A percentile compares a stretch with the other conserved stretches of the same genome.
phyloP scores from a whole-genome alignment of 2,113 vertebrate genomes.

The Nycticorax nycticorax region DNA sequence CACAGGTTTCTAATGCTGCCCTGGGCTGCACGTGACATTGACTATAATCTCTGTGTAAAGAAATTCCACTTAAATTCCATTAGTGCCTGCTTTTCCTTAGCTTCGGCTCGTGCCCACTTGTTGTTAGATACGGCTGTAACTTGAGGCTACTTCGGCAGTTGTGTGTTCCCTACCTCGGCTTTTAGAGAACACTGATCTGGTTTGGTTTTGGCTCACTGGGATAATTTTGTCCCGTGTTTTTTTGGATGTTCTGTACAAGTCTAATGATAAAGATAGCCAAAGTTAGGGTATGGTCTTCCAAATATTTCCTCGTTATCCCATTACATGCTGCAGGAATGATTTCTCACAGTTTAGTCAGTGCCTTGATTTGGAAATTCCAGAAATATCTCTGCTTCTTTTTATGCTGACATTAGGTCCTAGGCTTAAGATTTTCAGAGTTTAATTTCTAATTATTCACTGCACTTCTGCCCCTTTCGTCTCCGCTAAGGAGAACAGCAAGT shows the following conservation, averaged over 20 bases:
- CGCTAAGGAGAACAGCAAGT: neutral
- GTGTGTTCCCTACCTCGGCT: neutral
- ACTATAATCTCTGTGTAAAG: constrained; percentile 15
- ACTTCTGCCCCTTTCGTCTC: neutral
- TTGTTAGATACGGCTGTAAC: neutral
- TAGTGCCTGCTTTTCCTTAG: constrained; percentile 30
- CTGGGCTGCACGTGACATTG: neutral
- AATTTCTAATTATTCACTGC: neutral
- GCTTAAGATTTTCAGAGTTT: neutral
- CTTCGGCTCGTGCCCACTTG: neutral
- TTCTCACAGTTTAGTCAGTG: neutral
- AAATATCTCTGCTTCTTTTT: neutral
- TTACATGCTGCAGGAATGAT: neutral
- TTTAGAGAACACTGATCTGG: neutral
- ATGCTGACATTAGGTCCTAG: neutral
- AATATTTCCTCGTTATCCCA: neutral
- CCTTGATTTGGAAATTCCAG: neutral
- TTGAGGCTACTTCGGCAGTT: neutral
- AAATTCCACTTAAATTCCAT: constrained; percentile 59
- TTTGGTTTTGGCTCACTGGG: neutral
- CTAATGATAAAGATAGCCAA: neutral
- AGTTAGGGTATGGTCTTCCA: neutral
- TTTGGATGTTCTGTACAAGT: neutral
- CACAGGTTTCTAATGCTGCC: neutral
- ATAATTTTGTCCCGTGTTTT: neutral